Base-by-base conservation (phyloP, 2,888 invertebrate species). In the Sarcophaga variegata region DNA sequence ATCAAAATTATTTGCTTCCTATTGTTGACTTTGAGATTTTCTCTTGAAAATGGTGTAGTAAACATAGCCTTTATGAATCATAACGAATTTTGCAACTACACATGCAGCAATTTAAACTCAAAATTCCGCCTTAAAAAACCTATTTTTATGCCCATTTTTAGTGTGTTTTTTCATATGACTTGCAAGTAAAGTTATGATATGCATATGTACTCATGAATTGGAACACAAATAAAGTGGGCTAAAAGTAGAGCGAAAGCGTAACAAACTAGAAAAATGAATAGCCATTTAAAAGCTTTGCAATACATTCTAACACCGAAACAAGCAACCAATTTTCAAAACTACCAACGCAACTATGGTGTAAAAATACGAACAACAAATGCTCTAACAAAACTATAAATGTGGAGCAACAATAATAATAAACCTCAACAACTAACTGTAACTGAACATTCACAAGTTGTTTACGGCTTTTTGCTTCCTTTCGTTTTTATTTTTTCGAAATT, bases 221-320 rank as follows among this genome's bases (percentile, higher is more conserved):
- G 4, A 54, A 54, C 17, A 4, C 4, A 54, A 54, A 54, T 14
- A 54, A 54, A 54, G 17, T 14, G 54, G 5, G 17, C 17, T 54
- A 17, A 14, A 49, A 54, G 17, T 5, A 54, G 17, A 54, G 14
- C 17, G 54, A 54, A 54, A 54, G 17, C 12, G 17, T 14, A 54
- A 14, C 17, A 14, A 54, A 12, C 12, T 54, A 47, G 22, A 60
- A 20, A 59, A 71, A 62, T 59, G 54, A 71, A 64, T 71, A 45
- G 59, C 5, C 17, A 25, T 80, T 49, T 49, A 63, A 54, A 79
- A 27, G 8, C n/a, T 5, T 27, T 62, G 27, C 11, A 45, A 17
- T 66, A 66, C 45, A 66, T 25, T 14, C 25, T n/a, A 71, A 63
- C 37, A 72, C 22, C 37, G 3, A 64, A 72, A 14, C 25, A 64